These are phyloP conservation scores for Tilapia sparmanii DNA, from an alignment of 2,113 vertebrate species.

Conservation along the genomic window DNA sequence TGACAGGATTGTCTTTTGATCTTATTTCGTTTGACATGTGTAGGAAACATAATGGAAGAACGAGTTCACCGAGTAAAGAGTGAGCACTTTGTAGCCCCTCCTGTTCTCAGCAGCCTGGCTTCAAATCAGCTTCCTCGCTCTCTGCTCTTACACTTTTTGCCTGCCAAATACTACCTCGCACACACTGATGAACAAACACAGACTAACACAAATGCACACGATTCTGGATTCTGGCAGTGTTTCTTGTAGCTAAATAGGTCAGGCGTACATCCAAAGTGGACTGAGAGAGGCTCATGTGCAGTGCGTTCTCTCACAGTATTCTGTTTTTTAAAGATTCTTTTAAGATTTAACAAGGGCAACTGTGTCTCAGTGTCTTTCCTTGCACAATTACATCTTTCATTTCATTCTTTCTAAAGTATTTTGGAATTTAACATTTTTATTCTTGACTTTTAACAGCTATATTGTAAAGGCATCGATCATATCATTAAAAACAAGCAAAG, in stretches of 20 bases:
- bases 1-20: not conserved
- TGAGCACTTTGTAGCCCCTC: not conserved
- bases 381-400: not conserved
- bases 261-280: not conserved
- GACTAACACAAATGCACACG: not conserved
- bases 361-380: not conserved
- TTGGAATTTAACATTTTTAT: not conserved
- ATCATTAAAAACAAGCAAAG: rapidly evolving
- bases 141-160: not conserved
- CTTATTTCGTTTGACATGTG: not conserved
- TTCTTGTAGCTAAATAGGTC: conserved; percentile 35
- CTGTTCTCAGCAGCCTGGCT: not conserved
- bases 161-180: conserved; percentile 31
- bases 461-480: not conserved
- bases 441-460: not conserved
- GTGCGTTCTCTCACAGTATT: not conserved
- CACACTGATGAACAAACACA: not conserved
- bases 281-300: not conserved
- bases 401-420: not conserved
- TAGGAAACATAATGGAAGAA: not conserved
- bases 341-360: not conserved
- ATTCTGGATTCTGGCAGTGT: conserved; percentile 7
- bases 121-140: not conserved
- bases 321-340: not conserved
- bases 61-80: not conserved